Evolutionary conservation across 2,113 vertebrate species (phyloP).

Genomic region (Nycticryphes semicollaris): DNA sequence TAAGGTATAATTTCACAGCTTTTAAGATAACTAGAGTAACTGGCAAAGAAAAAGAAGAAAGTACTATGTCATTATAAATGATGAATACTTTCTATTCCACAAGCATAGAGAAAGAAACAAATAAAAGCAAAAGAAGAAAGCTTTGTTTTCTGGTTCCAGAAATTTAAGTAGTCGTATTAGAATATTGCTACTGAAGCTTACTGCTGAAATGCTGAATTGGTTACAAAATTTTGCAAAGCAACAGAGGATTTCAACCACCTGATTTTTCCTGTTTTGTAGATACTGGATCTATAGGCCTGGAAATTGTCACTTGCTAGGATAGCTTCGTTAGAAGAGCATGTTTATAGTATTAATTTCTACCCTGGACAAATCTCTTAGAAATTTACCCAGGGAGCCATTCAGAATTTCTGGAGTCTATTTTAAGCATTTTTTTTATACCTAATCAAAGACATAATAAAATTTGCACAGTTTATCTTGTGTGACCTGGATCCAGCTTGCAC

Average conservation of each 20-base stretch:
- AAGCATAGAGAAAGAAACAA: background rate
- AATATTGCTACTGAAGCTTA: background rate
- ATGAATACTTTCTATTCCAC: background rate
- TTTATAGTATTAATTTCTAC: background rate
- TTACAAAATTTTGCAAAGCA: background rate
- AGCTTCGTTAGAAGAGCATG: background rate
- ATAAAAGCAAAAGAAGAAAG: background rate
- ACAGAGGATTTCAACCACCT: background rate
- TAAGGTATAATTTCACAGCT: background rate
- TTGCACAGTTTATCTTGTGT: background rate
- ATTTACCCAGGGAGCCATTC: background rate
- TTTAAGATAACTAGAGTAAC: background rate
- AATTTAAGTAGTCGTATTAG: background rate
- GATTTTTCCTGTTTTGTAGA: background rate
- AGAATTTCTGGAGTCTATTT: background rate
- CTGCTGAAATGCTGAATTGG: background rate
- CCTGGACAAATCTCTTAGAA: background rate
- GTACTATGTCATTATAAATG: background rate
- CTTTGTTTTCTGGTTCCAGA: accelerated
- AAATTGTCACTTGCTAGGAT: background rate
- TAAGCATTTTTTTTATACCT: background rate
- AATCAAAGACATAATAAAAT: background rate
- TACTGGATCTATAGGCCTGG: background rate
- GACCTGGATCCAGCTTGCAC: background rate
- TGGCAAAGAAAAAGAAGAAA: background rate